Evolutionary conservation across 2,797 vertebrate genomes (phyloP), one percentile per base, ranked within the genome.

Genomic region (Benthosema pterotum): DNA sequence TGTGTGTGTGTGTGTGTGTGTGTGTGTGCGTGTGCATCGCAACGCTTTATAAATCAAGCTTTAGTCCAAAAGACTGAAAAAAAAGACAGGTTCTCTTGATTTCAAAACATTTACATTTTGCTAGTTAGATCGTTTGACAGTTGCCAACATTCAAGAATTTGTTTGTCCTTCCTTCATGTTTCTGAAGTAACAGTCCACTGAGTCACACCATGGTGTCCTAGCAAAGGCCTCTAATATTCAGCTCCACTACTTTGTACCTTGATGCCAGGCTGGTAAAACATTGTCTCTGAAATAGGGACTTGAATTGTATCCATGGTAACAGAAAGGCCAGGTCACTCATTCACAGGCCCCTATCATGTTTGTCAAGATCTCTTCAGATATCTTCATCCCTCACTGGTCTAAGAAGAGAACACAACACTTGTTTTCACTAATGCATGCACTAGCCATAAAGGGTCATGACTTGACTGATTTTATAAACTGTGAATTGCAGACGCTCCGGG

Each of bases 171-270:
- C 28, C 3, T 1, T 6, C 13, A 43, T n/a, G 13, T 57, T 43
- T 57, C 56, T 14, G 57, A 28, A 47, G 42, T 22, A 5, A 59
- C 42, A 48, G 57, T 22, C 57, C 22, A 25, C 22, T 25, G 22
- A 5, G 3, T 15, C 15, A 59, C 42, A 25, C 57, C 57, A 59
- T 59, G 5, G 11, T 32, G 28, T 45, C 43, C 43, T 3, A 45
- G 11, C 5, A 45, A 45, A 45, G 43, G n/a, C 52, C n/a, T n/a
- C 25, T 38, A 32, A 4, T 13, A n/a, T 52, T 52, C 13, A 12
- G 13, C 15, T 2, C 7, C 9, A 38, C 32, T 38, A 38, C 32
- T 38, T 2, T 18, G 15, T n/a, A 42, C 15, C 42, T 55, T 55
- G 28, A 55, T 16, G 14, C 14, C 11, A 16, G 28, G n/a, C 14